Percentiles rank a stretch among this genome's conserved stretches.
These are phyloP conservation scores for Henricia sp. DNA, from an alignment of 53 echinoderm and acorn worm genomes.

Conservation along the genomic window DNA sequence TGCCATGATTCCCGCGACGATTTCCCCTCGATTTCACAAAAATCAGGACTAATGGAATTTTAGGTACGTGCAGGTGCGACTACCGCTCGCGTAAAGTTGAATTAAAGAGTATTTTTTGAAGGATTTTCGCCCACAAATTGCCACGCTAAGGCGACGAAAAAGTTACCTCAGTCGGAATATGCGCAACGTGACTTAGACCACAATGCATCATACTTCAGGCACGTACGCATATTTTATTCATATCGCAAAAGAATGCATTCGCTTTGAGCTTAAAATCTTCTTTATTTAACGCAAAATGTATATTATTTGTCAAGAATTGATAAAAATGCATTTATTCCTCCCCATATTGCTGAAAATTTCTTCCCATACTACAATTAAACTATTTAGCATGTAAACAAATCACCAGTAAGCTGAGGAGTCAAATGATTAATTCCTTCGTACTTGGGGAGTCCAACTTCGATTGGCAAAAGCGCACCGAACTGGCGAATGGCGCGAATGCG, in stretches of 20 bases:
- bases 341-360: neutral
- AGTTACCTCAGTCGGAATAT: slow-evolving; percentile 39
- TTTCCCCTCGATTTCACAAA: neutral
- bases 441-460: slow-evolving; percentile 24
- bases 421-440: slow-evolving; percentile 17
- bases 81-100: neutral
- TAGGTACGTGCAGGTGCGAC: neutral
- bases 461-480: neutral
- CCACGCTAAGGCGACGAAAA: slow-evolving; percentile 51
- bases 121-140: slow-evolving; percentile 40
- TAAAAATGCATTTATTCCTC: neutral
- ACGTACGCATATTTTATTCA: slow-evolving; percentile 18
- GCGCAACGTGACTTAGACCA: slow-evolving; percentile 27
- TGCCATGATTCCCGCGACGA: neutral
- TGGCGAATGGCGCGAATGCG: too few species aligned
- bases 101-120: slow-evolving; percentile 2
- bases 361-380: neutral
- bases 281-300: neutral
- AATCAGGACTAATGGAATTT: neutral
- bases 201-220: slow-evolving; percentile 42
- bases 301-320: neutral
- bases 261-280: neutral
- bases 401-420: slow-evolving; percentile 25
- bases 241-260: neutral
- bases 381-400: neutral